A percentile compares a stretch with the other conserved stretches of the same genome.
phyloP scores from a whole-genome alignment of 2,797 vertebrate genomes.

The Poecilia picta region DNA sequence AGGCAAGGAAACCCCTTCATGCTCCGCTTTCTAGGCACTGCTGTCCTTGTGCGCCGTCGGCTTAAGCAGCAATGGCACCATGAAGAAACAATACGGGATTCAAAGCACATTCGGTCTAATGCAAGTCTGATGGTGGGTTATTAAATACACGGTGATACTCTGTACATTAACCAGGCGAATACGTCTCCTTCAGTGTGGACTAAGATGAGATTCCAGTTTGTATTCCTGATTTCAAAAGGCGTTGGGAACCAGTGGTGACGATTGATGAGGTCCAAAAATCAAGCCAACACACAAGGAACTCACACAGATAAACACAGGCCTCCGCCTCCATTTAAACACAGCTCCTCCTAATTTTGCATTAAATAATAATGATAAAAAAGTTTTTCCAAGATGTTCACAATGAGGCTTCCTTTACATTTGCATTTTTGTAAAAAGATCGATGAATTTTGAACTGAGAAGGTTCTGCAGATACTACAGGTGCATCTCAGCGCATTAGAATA shows the following conservation, averaged over 20 bases:
- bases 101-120: constrained; percentile 59
- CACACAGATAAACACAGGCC: constrained; percentile 38
- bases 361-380: neutral
- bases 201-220: constrained; percentile 28
- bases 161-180: constrained; percentile 53
- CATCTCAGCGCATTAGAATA: neutral
- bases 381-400: neutral
- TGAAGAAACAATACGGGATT: constrained; percentile 34
- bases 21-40: constrained; percentile 17
- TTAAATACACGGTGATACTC: constrained; percentile 39
- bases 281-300: constrained; percentile 50
- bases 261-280: constrained; percentile 58
- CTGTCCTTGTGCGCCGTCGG: constrained; percentile 13
- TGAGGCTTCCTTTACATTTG: constrained; percentile 69
- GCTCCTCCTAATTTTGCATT: constrained; percentile 47
- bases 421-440: constrained; percentile 47
- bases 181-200: constrained; percentile 11
- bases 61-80: constrained; percentile 50
- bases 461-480: neutral
- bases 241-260: constrained; percentile 10
- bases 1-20: constrained; percentile 33
- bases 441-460: constrained; percentile 22
- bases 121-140: constrained; percentile 29
- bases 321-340: constrained; percentile 18
- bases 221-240: constrained; percentile 48